These are phyloP conservation scores for Chaetodon trifascialis DNA, from an alignment of 2,113 vertebrate genomes.

Conservation along the genomic window DNA sequence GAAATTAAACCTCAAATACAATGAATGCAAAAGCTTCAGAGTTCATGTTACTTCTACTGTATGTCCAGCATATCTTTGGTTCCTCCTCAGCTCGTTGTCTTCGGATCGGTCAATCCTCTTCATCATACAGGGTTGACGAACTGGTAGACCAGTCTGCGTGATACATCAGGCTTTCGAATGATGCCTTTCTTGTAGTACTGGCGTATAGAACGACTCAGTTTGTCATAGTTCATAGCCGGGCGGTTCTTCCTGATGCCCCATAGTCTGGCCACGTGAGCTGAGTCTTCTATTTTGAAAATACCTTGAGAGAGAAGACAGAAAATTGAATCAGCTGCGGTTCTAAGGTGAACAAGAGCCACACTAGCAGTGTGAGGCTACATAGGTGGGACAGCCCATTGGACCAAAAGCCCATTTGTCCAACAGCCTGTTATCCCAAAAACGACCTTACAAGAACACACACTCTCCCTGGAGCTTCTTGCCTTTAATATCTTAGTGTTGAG, in stretches of 20 bases:
- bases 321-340: neutral
- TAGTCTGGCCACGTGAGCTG: conserved; percentile 92
- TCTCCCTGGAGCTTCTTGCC: too few species aligned
- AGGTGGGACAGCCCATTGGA: too few species aligned
- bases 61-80: conserved; percentile 65
- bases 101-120: neutral
- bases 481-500: too few species aligned
- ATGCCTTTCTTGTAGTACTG: conserved; percentile 99
- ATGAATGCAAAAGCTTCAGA: neutral
- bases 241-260: conserved; percentile 97
- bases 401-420: too few species aligned
- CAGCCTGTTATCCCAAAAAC: too few species aligned
- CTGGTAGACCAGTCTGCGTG: conserved; percentile 96
- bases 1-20: conserved; percentile 32
- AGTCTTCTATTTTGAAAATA: conserved; percentile 97
- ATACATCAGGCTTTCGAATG: conserved; percentile 94
- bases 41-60: conserved; percentile 37
- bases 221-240: conserved; percentile 97
- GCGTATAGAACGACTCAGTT: conserved; percentile 96
- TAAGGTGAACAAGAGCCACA: neutral
- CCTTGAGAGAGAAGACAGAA: conserved; percentile 76
- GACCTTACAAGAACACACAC: too few species aligned
- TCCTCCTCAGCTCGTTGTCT: conserved; percentile 20
- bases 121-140: conserved; percentile 92
- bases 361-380: too few species aligned